phyloP scores from a whole-genome alignment of 35 echinoderm and acorn worm species.

The Diadema setosum region DNA sequence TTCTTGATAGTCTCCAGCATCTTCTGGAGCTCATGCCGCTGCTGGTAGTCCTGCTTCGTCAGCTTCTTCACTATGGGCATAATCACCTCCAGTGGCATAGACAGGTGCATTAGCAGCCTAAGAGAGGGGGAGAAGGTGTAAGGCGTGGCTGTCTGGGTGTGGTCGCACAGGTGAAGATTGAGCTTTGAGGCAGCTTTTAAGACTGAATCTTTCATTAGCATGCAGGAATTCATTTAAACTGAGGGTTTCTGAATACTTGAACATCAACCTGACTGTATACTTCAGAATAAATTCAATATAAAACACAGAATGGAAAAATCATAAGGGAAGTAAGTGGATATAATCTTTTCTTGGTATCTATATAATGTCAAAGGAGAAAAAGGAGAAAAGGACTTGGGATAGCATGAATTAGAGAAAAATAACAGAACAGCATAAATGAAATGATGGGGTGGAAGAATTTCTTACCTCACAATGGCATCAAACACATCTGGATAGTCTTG shows the following conservation, averaged over 20 bases:
- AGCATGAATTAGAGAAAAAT: background rate
- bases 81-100: constrained; percentile 41
- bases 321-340: too few relatives aligned
- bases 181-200: too few relatives aligned
- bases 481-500: constrained; percentile 8
- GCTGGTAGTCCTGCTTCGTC: constrained; percentile 22
- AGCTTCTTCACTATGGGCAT: constrained; percentile 30
- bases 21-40: constrained; percentile 25
- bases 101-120: constrained; percentile 38
- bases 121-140: too few relatives aligned
- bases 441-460: background rate
- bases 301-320: too few relatives aligned
- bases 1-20: constrained; percentile 45
- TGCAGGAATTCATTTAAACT: too few relatives aligned
- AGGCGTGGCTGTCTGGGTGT: too few relatives aligned
- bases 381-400: background rate
- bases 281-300: too few relatives aligned
- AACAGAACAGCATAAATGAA: background rate
- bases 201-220: too few relatives aligned
- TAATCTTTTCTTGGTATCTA: too few relatives aligned
- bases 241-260: too few relatives aligned
- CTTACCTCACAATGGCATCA: constrained; percentile 23
- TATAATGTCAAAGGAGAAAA: background rate
- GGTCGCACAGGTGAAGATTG: too few relatives aligned
- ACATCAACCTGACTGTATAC: too few relatives aligned